Conservation (phyloP, 1,140 invertebrate genomes). For the Cyrtorhinus lividipennis region DNA sequence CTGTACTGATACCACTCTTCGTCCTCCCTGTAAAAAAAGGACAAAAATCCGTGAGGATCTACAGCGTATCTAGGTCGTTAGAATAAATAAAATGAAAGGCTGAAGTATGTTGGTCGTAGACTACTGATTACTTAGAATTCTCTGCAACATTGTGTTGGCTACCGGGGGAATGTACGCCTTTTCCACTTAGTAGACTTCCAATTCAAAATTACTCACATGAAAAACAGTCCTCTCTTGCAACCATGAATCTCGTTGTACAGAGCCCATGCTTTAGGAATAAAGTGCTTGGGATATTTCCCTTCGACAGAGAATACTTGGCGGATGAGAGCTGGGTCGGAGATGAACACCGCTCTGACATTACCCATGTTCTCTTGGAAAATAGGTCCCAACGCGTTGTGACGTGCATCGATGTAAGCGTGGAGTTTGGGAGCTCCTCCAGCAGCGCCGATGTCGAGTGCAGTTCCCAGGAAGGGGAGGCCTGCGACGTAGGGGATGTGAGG, state of each 20-base stretch:
- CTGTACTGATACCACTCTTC: conserved; percentile 57
- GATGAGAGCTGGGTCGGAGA: conserved; percentile 51
- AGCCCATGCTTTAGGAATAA: conserved; percentile 66
- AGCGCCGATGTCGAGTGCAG: conserved; percentile 35
- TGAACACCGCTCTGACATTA: conserved; percentile 49
- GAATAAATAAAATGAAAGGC: neutral
- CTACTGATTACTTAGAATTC: no score
- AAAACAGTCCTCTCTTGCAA: conserved; percentile 62
- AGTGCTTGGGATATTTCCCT: conserved; percentile 60
- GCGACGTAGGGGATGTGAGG: neutral
- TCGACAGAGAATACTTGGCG: conserved; percentile 55
- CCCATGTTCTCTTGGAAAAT: conserved; percentile 58
- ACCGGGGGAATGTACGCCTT: no score
- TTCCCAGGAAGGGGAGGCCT: conserved; percentile 40
- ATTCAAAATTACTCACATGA: conserved; percentile 67
- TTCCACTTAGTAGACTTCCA: no score
- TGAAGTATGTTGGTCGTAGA: neutral
- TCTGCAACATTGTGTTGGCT: no score
- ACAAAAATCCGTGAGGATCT: neutral
- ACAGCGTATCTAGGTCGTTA: neutral
- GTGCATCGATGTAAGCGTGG: conserved; percentile 55
- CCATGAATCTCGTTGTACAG: conserved; percentile 57
- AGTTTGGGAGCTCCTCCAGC: conserved; percentile 31
- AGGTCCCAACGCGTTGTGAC: conserved; percentile 55
- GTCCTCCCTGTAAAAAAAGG: conserved; percentile 45